These are phyloP conservation scores for Corythornis cristatus DNA, from an alignment of 2,113 vertebrate species.

Conservation along the genomic window DNA sequence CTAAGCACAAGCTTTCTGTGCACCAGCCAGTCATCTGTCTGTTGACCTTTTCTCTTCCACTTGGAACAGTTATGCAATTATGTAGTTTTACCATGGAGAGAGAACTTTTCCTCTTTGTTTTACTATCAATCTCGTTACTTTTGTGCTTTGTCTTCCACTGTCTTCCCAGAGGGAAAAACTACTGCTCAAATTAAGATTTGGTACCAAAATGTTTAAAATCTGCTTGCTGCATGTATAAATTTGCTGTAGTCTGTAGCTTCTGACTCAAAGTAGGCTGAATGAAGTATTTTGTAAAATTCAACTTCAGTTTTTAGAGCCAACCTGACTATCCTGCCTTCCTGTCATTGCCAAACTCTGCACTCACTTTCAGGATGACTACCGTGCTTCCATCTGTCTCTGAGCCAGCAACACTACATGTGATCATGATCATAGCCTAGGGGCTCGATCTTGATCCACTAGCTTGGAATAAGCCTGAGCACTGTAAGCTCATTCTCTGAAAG, in stretches of 20 bases:
- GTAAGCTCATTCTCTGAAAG: background rate
- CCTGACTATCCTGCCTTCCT: background rate
- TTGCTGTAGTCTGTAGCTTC: background rate
- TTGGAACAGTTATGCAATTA: constrained; percentile 22
- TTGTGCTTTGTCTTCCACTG: background rate
- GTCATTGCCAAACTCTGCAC: background rate
- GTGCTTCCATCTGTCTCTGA: background rate
- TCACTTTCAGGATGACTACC: background rate
- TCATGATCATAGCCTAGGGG: background rate
- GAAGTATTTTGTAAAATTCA: background rate
- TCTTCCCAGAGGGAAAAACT: background rate
- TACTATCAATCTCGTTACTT: background rate
- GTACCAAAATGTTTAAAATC: background rate
- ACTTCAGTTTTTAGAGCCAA: background rate
- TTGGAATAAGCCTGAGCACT: background rate
- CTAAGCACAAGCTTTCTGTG: background rate
- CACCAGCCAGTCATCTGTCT: background rate
- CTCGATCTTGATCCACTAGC: background rate
- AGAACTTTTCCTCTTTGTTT: background rate
- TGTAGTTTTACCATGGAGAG: background rate
- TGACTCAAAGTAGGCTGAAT: background rate
- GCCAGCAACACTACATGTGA: background rate
- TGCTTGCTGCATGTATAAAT: background rate
- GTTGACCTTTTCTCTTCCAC: constrained; percentile 43
- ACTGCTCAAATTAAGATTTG: background rate